Evolutionary conservation across 2,113 vertebrate species (phyloP).

Genomic region (Epinephelus lanceolatus): DNA sequence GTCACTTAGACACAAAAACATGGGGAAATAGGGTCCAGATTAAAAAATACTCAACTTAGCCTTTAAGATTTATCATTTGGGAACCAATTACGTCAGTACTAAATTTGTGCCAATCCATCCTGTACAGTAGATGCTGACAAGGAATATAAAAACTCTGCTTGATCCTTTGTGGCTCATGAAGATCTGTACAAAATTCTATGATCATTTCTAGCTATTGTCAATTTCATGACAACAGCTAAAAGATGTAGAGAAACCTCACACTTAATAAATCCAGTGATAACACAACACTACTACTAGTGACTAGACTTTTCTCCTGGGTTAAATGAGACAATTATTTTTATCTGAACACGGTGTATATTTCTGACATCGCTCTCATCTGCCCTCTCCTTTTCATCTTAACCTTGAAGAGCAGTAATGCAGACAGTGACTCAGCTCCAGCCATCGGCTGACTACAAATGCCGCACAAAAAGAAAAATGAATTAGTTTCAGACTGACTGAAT

Average conservation of each 20-base stretch:
- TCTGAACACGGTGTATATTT: not conserved
- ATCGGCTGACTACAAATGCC: not conserved
- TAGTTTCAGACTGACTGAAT: not conserved
- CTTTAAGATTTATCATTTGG: too few species aligned
- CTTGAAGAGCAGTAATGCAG: not conserved
- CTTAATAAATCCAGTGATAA: not conserved
- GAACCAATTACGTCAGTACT: not conserved
- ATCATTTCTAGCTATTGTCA: too few species aligned
- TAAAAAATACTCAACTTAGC: too few species aligned
- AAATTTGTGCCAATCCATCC: not conserved
- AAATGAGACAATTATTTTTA: not conserved
- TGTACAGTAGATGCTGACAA: not conserved
- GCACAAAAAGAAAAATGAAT: not conserved
- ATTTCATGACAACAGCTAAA: not conserved
- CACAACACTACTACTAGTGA: too few species aligned
- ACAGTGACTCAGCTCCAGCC: not conserved
- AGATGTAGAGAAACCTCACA: not conserved
- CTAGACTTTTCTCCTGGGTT: too few species aligned
- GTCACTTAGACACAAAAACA: too few species aligned
- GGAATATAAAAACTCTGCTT: not conserved
- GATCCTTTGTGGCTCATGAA: not conserved
- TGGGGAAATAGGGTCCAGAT: too few species aligned
- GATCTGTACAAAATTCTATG: not conserved
- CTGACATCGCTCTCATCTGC: not conserved
- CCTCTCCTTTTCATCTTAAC: not conserved